Base-by-base conservation (phyloP, 1,140 invertebrate species). In the Drosophila watanabei region DNA sequence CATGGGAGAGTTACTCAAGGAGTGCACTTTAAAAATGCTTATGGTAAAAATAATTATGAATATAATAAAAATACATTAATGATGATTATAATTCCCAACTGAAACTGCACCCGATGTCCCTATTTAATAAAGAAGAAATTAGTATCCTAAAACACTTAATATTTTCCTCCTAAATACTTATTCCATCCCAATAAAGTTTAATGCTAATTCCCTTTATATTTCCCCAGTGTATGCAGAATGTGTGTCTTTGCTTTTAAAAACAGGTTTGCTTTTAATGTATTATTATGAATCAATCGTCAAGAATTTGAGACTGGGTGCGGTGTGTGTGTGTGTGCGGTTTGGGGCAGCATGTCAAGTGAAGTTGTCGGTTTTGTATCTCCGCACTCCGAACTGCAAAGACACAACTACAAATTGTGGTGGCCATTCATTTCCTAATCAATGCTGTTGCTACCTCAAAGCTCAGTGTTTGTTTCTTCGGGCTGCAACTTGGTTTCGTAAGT, bases 251-350 rank as follows among this genome's bases (percentile, higher is more conserved):
- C 49, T 60, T 45, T 70, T 32, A n/a, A 69, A n/a, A 87, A 88
- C 83, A 46, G 49, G 83, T 82, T 87, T 58, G 68, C 35, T 20
- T 54, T 59, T 52, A 33, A 57, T 57, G 54, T 63, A 69, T 48
- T 46, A 73, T 72, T 77, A 80, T 87, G 84, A 87, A 80, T 87
- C 84, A 87, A 88, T 84, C 78, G 72, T 33, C 28, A 75, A 75
- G 84, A 88, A 87, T 88, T 86, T 51, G 33, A 51, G 56, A 60
- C 63, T 82, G 83, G 82, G 82, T 86, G 83, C 62, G 79, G 75
- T 61, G 41, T 73, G n/a, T n/a, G 68, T 58, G 65, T 51, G 65
- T 43, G 35, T 61, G 69, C 37, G 69, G 71, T 41, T 75, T 68
- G 75, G 73, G 73, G 75, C 75, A 57, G 61, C 75, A 58, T 77